A percentile compares a stretch with the other conserved stretches of the same genome.
These are phyloP conservation scores for Hydrocynus forskahlii DNA, from an alignment of 2,797 vertebrate genomes.

Conservation along the genomic window DNA sequence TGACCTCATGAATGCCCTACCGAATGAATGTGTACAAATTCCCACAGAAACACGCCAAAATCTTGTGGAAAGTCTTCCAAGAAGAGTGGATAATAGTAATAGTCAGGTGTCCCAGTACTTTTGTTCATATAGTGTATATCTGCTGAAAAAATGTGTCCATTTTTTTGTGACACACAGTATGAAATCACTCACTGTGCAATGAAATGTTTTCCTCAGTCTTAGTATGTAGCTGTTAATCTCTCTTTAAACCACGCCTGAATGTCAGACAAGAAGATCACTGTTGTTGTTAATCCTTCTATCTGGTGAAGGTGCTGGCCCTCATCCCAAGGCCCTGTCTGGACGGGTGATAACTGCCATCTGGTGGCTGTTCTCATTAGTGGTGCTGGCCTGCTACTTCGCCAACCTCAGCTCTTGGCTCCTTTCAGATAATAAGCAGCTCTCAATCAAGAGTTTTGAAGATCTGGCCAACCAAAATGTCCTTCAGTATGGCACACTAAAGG, in stretches of 20 bases:
- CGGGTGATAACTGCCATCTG: conserved; percentile 83
- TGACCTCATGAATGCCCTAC: too few species aligned
- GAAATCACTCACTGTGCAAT: not conserved
- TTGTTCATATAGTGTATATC: too few species aligned
- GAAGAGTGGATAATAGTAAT: too few species aligned
- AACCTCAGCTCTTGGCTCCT: conserved; percentile 77
- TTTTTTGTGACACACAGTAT: not conserved
- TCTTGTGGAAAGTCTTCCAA: too few species aligned
- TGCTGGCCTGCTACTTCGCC: conserved; percentile 85
- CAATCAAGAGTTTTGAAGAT: conserved; percentile 84
- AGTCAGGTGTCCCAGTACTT: too few species aligned
- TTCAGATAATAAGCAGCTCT: conserved; percentile 68
- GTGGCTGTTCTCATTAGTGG: conserved; percentile 87
- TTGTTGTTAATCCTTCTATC: not conserved
- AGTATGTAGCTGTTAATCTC: not conserved
- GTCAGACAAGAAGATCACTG: too few species aligned
- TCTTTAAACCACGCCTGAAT: not conserved
- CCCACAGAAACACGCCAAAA: too few species aligned
- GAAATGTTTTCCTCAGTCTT: not conserved
- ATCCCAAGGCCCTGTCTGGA: conserved; percentile 83
- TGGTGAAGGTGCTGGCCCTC: conserved; percentile 82
- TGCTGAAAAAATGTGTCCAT: not conserved
- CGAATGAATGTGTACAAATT: too few species aligned
- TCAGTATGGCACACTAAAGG: conserved; percentile 83
- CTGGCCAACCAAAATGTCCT: conserved; percentile 85